These are phyloP conservation scores for Berghia stephanieae DNA, from an alignment of 1,140 invertebrate genomes.

Conservation along the genomic window DNA sequence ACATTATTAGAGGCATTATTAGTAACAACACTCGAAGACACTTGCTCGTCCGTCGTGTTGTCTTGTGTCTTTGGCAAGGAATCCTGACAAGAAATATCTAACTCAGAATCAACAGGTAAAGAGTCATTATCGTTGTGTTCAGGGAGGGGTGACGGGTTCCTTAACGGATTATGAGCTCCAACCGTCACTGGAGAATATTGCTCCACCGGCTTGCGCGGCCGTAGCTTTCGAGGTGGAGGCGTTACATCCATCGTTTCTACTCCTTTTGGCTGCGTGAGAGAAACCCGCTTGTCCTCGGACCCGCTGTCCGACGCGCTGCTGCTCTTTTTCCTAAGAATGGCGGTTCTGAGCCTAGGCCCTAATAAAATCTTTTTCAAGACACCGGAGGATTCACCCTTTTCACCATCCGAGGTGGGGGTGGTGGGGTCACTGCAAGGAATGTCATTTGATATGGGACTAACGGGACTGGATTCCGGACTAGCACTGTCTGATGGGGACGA, in stretches of 20 bases:
- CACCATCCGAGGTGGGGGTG: not conserved
- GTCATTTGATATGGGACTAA: not conserved
- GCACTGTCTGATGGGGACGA: not conserved
- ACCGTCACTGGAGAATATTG: not conserved
- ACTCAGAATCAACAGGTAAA: no score
- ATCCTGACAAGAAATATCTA: no score
- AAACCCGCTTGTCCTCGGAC: not conserved
- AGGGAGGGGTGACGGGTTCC: no score
- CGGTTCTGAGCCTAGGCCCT: constrained; percentile 15
- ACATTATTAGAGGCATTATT: no score
- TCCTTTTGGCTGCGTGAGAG: not conserved
- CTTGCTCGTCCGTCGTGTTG: no score
- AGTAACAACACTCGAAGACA: no score
- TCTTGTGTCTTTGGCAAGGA: no score
- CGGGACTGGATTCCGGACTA: not conserved
- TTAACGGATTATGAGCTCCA: not conserved
- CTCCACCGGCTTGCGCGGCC: not conserved
- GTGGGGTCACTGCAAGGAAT: not conserved
- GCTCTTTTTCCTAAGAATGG: constrained; percentile 27
- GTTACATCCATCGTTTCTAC: not conserved
- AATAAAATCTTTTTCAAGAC: constrained; percentile 25
- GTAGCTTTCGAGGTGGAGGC: constrained; percentile 9
- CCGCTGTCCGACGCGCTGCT: constrained; percentile 13
- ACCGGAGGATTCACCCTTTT: not conserved
- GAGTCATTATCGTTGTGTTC: no score